Evolutionary conservation across 2,113 vertebrate genomes (phyloP).

Genomic region (Heliornis fulica): DNA sequence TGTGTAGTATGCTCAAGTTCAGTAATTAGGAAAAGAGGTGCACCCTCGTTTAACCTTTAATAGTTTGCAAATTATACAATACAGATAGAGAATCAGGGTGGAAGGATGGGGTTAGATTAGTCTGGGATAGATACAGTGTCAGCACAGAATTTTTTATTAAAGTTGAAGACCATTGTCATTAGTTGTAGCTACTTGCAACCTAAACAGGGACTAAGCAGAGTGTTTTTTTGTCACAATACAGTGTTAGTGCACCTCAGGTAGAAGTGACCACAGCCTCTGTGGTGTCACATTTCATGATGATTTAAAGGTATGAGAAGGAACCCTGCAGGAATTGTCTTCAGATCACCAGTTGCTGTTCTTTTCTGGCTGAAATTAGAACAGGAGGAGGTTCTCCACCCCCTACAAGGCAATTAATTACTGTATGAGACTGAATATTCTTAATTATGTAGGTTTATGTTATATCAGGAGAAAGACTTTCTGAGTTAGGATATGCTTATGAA

Average conservation of each 20-base stretch:
- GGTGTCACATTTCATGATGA: background rate
- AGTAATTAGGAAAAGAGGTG: background rate
- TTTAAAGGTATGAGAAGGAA: background rate
- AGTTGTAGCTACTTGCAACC: background rate
- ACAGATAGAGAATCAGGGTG: background rate
- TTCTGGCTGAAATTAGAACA: background rate
- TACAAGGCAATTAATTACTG: background rate
- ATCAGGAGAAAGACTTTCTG: background rate
- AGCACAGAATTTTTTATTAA: background rate
- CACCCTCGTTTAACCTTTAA: background rate
- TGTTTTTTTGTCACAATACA: background rate
- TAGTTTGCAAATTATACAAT: background rate
- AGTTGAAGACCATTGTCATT: background rate
- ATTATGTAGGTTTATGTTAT: background rate
- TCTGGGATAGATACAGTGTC: background rate
- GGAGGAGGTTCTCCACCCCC: background rate
- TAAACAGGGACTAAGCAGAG: background rate
- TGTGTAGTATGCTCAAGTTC: background rate
- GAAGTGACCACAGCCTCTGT: background rate
- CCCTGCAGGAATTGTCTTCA: background rate
- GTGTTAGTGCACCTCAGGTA: background rate
- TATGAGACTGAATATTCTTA: background rate
- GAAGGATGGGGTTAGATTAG: background rate
- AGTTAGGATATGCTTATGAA: background rate
- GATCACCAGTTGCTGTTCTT: fast-evolving